These are phyloP conservation scores for Luehdorfia chinensis DNA, from an alignment of 1,140 invertebrate species.

Conservation along the genomic window DNA sequence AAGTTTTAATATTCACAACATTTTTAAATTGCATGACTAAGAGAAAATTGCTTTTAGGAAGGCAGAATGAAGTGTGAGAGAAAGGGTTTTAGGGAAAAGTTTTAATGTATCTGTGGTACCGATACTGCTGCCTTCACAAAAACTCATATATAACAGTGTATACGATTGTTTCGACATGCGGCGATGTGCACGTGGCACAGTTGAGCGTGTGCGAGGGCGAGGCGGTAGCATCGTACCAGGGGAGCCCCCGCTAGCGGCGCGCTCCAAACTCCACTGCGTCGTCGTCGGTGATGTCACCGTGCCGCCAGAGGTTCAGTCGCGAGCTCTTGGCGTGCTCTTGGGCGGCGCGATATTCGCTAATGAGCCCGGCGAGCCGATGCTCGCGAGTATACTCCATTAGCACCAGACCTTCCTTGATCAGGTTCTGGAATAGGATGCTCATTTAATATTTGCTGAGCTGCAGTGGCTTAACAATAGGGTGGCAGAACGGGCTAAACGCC, in stretches of 20 bases:
- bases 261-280: slow-evolving; percentile 92
- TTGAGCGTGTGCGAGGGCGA: slow-evolving; percentile 43
- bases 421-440: slow-evolving; percentile 60
- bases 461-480: no score
- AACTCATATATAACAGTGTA: slow-evolving; percentile 45
- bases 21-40: not conserved
- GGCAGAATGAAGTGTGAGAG: not conserved
- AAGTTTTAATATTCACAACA: not conserved
- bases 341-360: slow-evolving; percentile 89
- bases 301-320: slow-evolving; percentile 94
- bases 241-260: slow-evolving; percentile 48
- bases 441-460: no score
- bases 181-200: slow-evolving; percentile 45
- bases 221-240: slow-evolving; percentile 46
- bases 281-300: slow-evolving; percentile 97
- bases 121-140: slow-evolving; percentile 32
- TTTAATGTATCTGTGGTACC: slow-evolving; percentile 19
- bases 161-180: slow-evolving; percentile 38
- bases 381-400: slow-evolving; percentile 90
- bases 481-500: no score
- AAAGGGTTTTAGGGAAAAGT: not conserved
- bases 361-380: slow-evolving; percentile 87
- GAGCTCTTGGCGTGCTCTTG: slow-evolving; percentile 91
- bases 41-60: not conserved
- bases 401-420: slow-evolving; percentile 92